phyloP scores from a whole-genome alignment of 2,797 vertebrate genomes.

The Hippocampus kuda region DNA sequence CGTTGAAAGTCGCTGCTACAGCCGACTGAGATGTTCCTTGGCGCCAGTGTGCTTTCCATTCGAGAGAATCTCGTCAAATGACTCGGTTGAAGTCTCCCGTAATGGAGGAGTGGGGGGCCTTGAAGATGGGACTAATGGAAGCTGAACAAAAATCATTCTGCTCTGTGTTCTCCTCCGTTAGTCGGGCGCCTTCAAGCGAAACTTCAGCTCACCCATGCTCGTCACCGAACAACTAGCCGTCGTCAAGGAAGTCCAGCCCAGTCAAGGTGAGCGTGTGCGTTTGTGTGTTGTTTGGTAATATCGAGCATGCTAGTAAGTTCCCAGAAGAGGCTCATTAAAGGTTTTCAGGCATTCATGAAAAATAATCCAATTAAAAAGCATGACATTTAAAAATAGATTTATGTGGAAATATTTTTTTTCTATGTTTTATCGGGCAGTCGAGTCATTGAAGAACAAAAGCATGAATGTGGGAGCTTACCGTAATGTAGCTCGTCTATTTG shows the following conservation, averaged over 20 bases:
- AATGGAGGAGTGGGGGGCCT: conserved; percentile 6
- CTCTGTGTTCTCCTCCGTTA: conserved; percentile 47
- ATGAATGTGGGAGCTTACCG: too few relatives aligned
- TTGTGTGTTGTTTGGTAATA: neutral
- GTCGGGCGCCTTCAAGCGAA: conserved; percentile 82
- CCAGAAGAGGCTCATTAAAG: too few relatives aligned
- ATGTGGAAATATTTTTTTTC: too few relatives aligned
- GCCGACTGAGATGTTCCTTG: neutral
- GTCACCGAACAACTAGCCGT: conserved; percentile 70
- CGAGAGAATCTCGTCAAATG: conserved; percentile 8
- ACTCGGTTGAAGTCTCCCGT: conserved; percentile 10
- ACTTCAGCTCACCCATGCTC: conserved; percentile 86
- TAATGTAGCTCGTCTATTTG: too few relatives aligned
- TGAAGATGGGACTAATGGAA: conserved; percentile 24
- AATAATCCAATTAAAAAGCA: too few relatives aligned
- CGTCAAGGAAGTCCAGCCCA: conserved; percentile 69
- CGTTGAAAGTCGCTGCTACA: neutral
- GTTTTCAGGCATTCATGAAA: too few relatives aligned
- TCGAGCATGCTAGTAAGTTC: neutral
- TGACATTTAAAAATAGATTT: too few relatives aligned
- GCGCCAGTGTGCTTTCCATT: neutral
- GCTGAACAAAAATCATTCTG: conserved; percentile 15
- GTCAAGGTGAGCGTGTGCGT: conserved; percentile 64
- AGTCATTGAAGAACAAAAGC: too few relatives aligned
- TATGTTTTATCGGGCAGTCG: too few relatives aligned